Evolutionary conservation across 2,888 invertebrate genomes (phyloP), one percentile per base, ranked within the genome.

Genomic region (Pinctada fucata): DNA sequence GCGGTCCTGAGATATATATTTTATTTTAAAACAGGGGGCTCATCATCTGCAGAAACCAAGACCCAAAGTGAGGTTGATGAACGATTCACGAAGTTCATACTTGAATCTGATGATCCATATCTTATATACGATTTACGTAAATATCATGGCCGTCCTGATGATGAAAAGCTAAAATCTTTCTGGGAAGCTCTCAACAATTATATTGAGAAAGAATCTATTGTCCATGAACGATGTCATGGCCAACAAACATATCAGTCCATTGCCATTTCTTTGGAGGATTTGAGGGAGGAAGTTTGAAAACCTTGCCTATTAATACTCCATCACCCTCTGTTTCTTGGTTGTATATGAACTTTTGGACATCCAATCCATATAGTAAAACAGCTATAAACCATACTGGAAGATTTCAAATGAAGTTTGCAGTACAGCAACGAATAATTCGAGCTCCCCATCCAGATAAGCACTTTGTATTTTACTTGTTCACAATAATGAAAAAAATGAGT

Each of bases 171-270:
- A 52, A 74, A 79, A 3, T 73, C 76, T 2, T 82, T 82, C 72
- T 80, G 80, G 80, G 65, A 78, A 6, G 78, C 63, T 3, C 58
- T 78, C 0, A 13, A 64, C 13, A 73, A 66, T 10, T 63, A 50
- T 45, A 45, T 82, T n/a, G 75, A 80, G 52, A 77, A 77, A 58
- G 74, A 16, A 2, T 4, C 78, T 8, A 79, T 58, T 49, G 80
- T 82, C n/a, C 81, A 84, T 72, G 83, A 83, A 58, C 69, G 82
- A 47, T 48, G 76, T 67, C 63, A 65, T 16, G 48, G 8, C 58
- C n/a, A 63, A 13, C 64, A n/a, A 3, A n/a, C 10, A 45, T 79
- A 70, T 47, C 47, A 78, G 71, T 71, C 80, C 6, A 48, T 67
- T 66, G 76, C 77, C 2, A 52, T 78, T 0, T 78, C 78, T 5